Conservation (phyloP, 2,888 invertebrate genomes). For the Euphydryas editha region DNA sequence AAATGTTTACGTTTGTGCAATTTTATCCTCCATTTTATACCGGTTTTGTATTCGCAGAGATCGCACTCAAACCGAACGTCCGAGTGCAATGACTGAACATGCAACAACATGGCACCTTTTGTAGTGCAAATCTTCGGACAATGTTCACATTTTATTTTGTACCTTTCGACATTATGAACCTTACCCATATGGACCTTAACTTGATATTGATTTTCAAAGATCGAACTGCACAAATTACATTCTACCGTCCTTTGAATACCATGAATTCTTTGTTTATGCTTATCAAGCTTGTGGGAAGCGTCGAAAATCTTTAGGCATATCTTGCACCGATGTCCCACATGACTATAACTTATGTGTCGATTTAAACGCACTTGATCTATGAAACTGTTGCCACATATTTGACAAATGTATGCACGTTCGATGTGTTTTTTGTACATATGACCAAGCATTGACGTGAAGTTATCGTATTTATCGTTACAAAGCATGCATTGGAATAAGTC, state of each 20-base stretch:
- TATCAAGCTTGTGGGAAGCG: constrained; percentile 54
- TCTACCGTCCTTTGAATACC: constrained; percentile 52
- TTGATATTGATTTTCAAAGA: constrained; percentile 59
- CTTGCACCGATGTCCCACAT: constrained; percentile 57
- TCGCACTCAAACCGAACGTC: constrained; percentile 61
- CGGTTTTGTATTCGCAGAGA: constrained; percentile 64
- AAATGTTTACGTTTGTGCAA: constrained; percentile 78
- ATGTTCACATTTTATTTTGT: constrained; percentile 63
- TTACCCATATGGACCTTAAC: constrained; percentile 71
- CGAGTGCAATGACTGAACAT: constrained; percentile 79
- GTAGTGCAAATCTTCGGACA: constrained; percentile 73
- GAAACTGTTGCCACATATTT: constrained; percentile 65
- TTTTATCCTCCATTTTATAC: constrained; percentile 64
- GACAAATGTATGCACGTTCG: constrained; percentile 61
- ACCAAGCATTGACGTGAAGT: constrained; percentile 57
- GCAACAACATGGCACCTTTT: constrained; percentile 80
- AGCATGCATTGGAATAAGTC: constrained; percentile 57
- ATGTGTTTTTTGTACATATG: constrained; percentile 71
- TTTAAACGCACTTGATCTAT: constrained; percentile 59
- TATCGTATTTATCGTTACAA: constrained; percentile 59
- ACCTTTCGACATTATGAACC: constrained; percentile 68
- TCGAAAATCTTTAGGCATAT: constrained; percentile 75
- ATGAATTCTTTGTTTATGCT: constrained; percentile 62
- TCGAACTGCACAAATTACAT: constrained; percentile 59
- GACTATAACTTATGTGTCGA: constrained; percentile 59